Evolutionary conservation across 2,797 vertebrate species (phyloP).

Genomic region (Fundulus diaphanus): DNA sequence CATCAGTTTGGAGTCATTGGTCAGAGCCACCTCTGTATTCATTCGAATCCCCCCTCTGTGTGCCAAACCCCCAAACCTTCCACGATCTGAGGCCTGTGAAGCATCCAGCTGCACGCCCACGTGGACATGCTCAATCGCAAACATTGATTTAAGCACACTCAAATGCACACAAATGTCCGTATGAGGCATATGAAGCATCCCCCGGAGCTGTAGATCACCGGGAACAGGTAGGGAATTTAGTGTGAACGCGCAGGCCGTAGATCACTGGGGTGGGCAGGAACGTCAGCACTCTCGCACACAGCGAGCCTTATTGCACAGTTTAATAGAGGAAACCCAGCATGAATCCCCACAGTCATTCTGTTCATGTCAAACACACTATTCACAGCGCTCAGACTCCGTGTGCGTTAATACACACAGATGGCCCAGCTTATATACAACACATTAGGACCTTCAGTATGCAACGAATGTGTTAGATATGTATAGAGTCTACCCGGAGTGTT

Average conservation of each 20-base stretch:
- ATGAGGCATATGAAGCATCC: slow-evolving; percentile 60
- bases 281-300: slow-evolving; percentile 79
- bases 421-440: slow-evolving; percentile 36
- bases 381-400: slow-evolving; percentile 60
- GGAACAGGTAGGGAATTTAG: slow-evolving; percentile 70
- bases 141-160: slow-evolving; percentile 72
- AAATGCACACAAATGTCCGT: slow-evolving; percentile 71
- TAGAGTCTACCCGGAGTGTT: slow-evolving; percentile 30
- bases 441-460: slow-evolving; percentile 36
- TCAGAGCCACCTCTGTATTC: slow-evolving; percentile 74
- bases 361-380: slow-evolving; percentile 78
- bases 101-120: slow-evolving; percentile 66
- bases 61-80: slow-evolving; percentile 64
- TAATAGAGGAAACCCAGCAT: slow-evolving; percentile 82
- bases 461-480: slow-evolving; percentile 25
- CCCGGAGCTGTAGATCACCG: slow-evolving; percentile 70
- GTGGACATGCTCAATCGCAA: slow-evolving; percentile 66
- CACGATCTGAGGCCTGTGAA: slow-evolving; percentile 38
- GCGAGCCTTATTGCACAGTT: slow-evolving; percentile 78
- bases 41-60: slow-evolving; percentile 60
- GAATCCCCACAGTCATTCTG: slow-evolving; percentile 82
- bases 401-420: slow-evolving; percentile 39
- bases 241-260: slow-evolving; percentile 64
- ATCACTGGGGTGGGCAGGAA: slow-evolving; percentile 77
- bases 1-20: slow-evolving; percentile 59